A percentile compares a stretch with the other conserved stretches of the same genome.
Evolutionary conservation across 2,797 vertebrate species (phyloP).

Genomic region (Melanotaenia trifasciata): DNA sequence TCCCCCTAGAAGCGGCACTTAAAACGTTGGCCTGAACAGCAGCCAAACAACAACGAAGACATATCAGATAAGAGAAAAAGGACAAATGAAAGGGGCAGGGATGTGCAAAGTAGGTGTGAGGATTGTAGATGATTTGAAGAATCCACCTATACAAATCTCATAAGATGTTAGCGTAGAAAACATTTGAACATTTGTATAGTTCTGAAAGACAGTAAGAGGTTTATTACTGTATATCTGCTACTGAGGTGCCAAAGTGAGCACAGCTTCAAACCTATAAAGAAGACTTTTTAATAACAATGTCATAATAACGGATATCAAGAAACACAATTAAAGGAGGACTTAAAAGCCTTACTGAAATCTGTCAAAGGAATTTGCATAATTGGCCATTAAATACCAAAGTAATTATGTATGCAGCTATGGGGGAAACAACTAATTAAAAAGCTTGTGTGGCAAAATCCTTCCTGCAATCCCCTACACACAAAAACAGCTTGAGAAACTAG

Average conservation of each 20-base stretch:
- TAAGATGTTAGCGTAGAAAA: slow-evolving; percentile 9
- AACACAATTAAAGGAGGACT: slow-evolving; percentile 73
- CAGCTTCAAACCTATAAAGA: slow-evolving; percentile 31
- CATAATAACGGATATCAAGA: slow-evolving; percentile 66
- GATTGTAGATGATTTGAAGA: slow-evolving; percentile 49
- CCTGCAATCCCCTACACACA: slow-evolving; percentile 44
- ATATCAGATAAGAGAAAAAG: slow-evolving; percentile 42
- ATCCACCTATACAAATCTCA: slow-evolving; percentile 24
- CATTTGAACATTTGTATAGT: slow-evolving; percentile 24
- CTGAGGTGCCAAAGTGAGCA: slow-evolving; percentile 16
- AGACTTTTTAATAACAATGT: slow-evolving; percentile 52
- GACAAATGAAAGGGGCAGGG: slow-evolving; percentile 40
- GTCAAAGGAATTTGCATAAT: slow-evolving; percentile 76
- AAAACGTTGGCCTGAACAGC: slow-evolving; percentile 49
- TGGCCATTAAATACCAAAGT: slow-evolving; percentile 74
- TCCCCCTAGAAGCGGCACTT: slow-evolving; percentile 53
- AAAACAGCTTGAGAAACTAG: slow-evolving; percentile 50
- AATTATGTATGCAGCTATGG: slow-evolving; percentile 71
- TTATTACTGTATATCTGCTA: slow-evolving; percentile 16
- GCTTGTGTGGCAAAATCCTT: slow-evolving; percentile 58
- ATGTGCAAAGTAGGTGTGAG: slow-evolving; percentile 46
- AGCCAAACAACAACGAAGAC: slow-evolving; percentile 41
- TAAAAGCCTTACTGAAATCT: slow-evolving; percentile 68
- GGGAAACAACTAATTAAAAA: slow-evolving; percentile 80
- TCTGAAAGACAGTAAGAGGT: not conserved